These are phyloP conservation scores for Capromys pilorides DNA, from an alignment of 2,797 vertebrate genomes.

Conservation along the genomic window DNA sequence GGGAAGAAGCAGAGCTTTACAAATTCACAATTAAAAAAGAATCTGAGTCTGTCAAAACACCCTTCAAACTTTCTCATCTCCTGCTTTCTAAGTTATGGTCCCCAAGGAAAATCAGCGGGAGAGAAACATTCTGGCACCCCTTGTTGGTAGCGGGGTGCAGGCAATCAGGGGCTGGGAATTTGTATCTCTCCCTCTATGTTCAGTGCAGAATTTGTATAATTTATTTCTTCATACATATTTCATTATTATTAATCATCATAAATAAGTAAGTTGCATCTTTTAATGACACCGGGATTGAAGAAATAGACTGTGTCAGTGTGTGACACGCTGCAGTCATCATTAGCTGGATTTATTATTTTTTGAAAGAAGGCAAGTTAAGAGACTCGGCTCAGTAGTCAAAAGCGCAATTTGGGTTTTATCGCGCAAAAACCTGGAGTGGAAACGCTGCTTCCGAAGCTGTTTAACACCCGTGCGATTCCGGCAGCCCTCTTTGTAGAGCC, in stretches of 20 bases:
- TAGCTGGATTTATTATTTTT: slow-evolving; percentile 76
- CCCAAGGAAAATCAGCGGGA: slow-evolving; percentile 37
- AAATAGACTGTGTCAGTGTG: slow-evolving; percentile 73
- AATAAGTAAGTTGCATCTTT: slow-evolving; percentile 78
- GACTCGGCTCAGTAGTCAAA: slow-evolving; percentile 81
- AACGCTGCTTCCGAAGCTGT: slow-evolving; percentile 79
- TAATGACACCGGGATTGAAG: slow-evolving; percentile 68
- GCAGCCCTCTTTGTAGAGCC: slow-evolving; percentile 80
- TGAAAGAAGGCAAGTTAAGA: slow-evolving; percentile 72
- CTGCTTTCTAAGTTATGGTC: slow-evolving; percentile 37
- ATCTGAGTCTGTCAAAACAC: slow-evolving; percentile 54
- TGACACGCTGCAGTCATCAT: slow-evolving; percentile 60
- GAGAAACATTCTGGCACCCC: not conserved
- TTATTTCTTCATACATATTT: slow-evolving; percentile 79
- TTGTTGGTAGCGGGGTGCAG: not conserved
- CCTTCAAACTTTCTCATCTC: slow-evolving; percentile 71
- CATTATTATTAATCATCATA: slow-evolving; percentile 78
- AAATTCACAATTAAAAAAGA: slow-evolving; percentile 65
- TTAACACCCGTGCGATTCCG: slow-evolving; percentile 85
- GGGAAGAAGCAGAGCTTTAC: slow-evolving; percentile 42
- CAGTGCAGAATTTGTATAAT: slow-evolving; percentile 63
- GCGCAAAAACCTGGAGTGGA: slow-evolving; percentile 75
- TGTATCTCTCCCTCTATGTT: slow-evolving; percentile 54
- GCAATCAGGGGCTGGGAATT: slow-evolving; percentile 63
- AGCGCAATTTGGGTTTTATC: slow-evolving; percentile 79